phyloP scores from a whole-genome alignment of 2,797 vertebrate species.

The Cygnus olor region DNA sequence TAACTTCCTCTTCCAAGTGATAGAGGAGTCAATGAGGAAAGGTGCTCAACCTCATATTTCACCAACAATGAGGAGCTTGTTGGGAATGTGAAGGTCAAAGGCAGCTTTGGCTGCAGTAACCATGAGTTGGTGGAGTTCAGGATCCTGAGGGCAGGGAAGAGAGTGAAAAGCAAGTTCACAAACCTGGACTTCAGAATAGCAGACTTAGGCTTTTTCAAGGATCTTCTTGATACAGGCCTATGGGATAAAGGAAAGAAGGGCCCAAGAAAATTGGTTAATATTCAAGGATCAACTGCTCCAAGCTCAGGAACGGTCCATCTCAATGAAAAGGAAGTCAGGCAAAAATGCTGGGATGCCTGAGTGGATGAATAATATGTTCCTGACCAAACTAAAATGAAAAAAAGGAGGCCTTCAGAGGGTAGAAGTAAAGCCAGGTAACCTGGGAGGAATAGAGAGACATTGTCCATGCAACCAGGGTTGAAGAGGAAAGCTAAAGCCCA shows the following conservation, averaged over 20 bases:
- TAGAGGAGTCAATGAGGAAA: not conserved
- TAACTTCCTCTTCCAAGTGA: not conserved
- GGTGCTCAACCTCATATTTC: not conserved
- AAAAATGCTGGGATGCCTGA: not conserved
- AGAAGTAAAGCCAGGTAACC: not conserved
- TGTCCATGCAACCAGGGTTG: not conserved
- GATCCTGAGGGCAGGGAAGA: not conserved
- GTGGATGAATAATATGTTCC: not conserved
- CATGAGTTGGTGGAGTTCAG: not conserved
- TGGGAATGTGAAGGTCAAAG: not conserved
- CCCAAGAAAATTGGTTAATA: not conserved
- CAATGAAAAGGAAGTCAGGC: not conserved
- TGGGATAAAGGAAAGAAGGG: not conserved
- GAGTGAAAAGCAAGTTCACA: not conserved
- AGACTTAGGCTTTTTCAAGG: not conserved
- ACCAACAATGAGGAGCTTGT: accelerated
- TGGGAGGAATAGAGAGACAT: not conserved
- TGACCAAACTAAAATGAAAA: not conserved
- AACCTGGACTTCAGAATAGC: not conserved
- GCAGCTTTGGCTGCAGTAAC: not conserved
- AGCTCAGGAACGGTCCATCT: not conserved
- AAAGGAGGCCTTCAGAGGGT: not conserved
- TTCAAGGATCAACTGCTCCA: not conserved
- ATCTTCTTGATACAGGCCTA: not conserved
- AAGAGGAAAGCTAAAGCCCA: not conserved